Conservation (phyloP, 2,797 vertebrate species). For the Eidolon dupreanum region DNA sequence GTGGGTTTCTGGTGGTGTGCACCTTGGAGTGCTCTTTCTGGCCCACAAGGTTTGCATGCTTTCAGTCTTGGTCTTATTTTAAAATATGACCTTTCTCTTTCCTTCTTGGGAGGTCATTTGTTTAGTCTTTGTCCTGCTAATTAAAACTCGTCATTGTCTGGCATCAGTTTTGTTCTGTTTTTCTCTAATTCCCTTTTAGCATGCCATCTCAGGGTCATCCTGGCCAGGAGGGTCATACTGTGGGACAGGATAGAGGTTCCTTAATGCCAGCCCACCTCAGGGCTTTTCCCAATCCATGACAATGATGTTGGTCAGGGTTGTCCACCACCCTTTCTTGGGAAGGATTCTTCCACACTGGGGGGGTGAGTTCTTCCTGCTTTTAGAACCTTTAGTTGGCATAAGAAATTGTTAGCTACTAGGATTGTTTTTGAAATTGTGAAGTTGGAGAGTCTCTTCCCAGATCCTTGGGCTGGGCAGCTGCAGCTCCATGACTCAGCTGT, state of each 20-base stretch:
- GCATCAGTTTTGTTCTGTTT: neutral
- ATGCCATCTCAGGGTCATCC: neutral
- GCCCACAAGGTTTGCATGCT: neutral
- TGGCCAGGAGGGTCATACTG: neutral
- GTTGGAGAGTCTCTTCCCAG: neutral
- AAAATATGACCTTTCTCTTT: neutral
- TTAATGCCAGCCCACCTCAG: neutral
- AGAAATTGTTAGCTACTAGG: neutral
- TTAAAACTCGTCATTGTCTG: neutral
- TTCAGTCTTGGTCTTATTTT: neutral
- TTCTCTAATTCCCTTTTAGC: neutral
- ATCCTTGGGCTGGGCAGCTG: neutral
- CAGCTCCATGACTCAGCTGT: slow-evolving; percentile 43
- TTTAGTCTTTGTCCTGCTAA: neutral
- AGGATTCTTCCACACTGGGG: neutral
- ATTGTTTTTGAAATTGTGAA: neutral
- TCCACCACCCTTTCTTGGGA: neutral
- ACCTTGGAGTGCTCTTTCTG: neutral
- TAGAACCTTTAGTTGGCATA: neutral
- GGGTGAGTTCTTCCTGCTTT: neutral
- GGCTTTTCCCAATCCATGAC: neutral
- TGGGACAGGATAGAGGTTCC: neutral
- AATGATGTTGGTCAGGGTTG: neutral
- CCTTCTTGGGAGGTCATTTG: neutral
- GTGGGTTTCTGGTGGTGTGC: neutral